A percentile compares a stretch with the other conserved stretches of the same genome.
These are phyloP conservation scores for Poecilia picta DNA, from an alignment of 2,797 vertebrate species.

Conservation along the genomic window DNA sequence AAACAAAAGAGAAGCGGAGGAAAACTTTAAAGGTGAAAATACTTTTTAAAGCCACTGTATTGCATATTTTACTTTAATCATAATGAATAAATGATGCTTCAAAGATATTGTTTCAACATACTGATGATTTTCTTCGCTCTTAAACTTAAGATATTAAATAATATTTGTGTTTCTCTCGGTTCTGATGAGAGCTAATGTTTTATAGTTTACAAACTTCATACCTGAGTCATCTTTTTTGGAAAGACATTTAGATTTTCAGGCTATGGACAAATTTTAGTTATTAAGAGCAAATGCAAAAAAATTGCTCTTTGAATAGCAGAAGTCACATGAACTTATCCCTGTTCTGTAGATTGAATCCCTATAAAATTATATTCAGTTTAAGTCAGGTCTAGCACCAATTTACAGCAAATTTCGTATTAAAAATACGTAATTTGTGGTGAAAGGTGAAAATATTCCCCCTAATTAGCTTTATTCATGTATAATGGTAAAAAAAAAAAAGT, in stretches of 20 bases:
- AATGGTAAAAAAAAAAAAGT: neutral
- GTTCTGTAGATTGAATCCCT: neutral
- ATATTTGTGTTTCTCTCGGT: neutral
- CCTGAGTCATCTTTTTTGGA: neutral
- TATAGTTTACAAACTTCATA: neutral
- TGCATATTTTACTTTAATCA: neutral
- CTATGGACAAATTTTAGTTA: neutral
- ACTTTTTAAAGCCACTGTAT: neutral
- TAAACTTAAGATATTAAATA: neutral
- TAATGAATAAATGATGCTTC: neutral
- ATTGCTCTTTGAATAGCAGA: neutral
- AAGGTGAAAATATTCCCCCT: neutral
- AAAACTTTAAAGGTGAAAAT: neutral
- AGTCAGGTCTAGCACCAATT: neutral
- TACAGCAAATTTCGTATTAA: neutral
- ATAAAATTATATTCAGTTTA: neutral
- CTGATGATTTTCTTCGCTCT: neutral
- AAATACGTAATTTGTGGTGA: neutral
- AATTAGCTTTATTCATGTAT: neutral
- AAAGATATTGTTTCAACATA: neutral
- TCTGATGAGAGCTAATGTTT: neutral
- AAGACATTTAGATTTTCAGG: neutral
- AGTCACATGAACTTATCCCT: neutral
- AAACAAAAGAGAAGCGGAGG: neutral
- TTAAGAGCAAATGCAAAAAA: neutral